These are phyloP conservation scores for Serripes groenlandicus DNA, from an alignment of 2,888 invertebrate species.

Conservation along the genomic window DNA sequence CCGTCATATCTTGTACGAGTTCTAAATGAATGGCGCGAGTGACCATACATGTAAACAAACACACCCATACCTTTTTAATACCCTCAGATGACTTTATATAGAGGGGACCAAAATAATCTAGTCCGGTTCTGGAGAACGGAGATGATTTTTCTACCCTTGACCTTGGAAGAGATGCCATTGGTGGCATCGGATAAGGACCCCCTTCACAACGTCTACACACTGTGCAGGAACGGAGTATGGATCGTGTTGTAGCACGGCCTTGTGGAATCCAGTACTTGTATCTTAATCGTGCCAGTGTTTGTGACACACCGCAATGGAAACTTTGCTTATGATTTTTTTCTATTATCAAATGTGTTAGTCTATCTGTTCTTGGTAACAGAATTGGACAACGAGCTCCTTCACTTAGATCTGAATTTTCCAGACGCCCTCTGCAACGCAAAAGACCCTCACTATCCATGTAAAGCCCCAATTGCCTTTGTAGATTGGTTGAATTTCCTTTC, in stretches of 20 bases:
- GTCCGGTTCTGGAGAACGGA: not conserved
- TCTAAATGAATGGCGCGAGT: conserved; percentile 32
- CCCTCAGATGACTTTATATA: not conserved
- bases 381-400: conserved; percentile 29
- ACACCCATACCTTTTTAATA: conserved; percentile 3
- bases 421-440: conserved; percentile 28
- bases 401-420: conserved; percentile 18
- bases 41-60: conserved; percentile 36
- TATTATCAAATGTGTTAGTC: conserved; percentile 20
- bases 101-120: conserved; percentile 1
- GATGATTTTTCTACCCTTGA: not conserved
- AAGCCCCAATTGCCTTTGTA: conserved; percentile 11
- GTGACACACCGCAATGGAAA: not conserved
- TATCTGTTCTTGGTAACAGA: conserved; percentile 9
- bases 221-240: not conserved
- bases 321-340: conserved; percentile 7
- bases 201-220: conserved; percentile 8
- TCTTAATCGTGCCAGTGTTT: not conserved
- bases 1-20: conserved; percentile 22
- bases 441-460: conserved; percentile 18
- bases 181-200: not conserved
- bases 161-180: not conserved
- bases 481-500: conserved; percentile 4
- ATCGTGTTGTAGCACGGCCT: not conserved
- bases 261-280: not conserved